Evolutionary conservation across 2,113 vertebrate genomes (phyloP), one percentile per base, ranked within the genome.

Genomic region (Daphoenositta chrysoptera): DNA sequence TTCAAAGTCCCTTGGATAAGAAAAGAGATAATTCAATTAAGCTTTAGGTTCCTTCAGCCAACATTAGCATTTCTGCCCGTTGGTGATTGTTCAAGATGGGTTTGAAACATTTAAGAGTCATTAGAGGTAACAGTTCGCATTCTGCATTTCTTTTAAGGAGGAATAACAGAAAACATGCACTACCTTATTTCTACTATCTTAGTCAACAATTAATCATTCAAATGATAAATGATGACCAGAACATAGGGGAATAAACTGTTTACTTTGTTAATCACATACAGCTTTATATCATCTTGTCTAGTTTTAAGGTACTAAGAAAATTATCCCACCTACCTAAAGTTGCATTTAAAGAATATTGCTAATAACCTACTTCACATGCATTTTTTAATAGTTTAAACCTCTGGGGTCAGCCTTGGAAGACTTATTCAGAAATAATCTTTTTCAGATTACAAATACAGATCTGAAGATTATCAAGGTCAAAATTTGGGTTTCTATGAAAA

Each of bases 1-100:
- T 96, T 98, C 84, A 78, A 95, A 96, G 83, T 82, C 89, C 68
- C 89, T 82, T 94, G 96, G 86, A 95, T 90, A 96, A 91, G 78
- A 95, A 92, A 96, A 91, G 33, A 96, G 90, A 94, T 95, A 91
- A 96, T 88, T 93, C 92, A 85, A 64, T 94, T 94, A 87, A 87
- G 70, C 47, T 56, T 58, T 51, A 44, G 33, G 53, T 93, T 93
- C 58, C 57, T 93, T 95, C 64, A 79, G 64, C 83, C 90, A 92
- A 93, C 86, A 69, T 86, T 63, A 93, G 17, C 83, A 69, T 90
- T 94, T 89, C 77, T 81, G 65, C 42, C 50, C 69, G 22, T 82
- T 92, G 66, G 86, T 83, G 15, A 75, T 92, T 94, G 87, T 95
- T 96, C 90, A 89, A 92, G 90, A 91, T 4, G 33, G 12, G 68